A percentile compares a stretch with the other conserved stretches of the same genome.
These are phyloP conservation scores for Drosophila ficusphila DNA, from an alignment of 1,140 invertebrate species.

Conservation along the genomic window DNA sequence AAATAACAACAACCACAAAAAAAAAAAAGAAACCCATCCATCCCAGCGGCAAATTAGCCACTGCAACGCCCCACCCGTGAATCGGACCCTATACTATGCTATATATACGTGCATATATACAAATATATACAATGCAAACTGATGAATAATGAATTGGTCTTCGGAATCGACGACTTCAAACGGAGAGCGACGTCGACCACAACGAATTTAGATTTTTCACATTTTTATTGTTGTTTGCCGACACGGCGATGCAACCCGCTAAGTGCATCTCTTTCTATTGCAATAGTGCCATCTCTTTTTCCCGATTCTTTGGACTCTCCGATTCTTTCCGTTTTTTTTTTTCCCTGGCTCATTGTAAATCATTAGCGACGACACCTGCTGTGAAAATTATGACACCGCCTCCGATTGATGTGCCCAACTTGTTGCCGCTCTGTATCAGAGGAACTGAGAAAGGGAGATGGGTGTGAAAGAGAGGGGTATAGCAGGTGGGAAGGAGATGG, in stretches of 20 bases:
- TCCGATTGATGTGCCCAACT: slow-evolving; percentile 75
- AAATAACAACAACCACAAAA: too few relatives aligned
- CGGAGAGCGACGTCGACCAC: slow-evolving; percentile 45
- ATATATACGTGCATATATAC: too few relatives aligned
- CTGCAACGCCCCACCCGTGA: slow-evolving; percentile 61
- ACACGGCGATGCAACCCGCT: slow-evolving; percentile 42
- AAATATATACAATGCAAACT: slow-evolving; percentile 28
- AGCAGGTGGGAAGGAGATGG: neutral
- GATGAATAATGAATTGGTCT: slow-evolving; percentile 79
- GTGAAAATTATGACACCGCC: slow-evolving; percentile 84
- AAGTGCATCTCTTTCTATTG: slow-evolving; percentile 23
- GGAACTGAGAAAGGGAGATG: slow-evolving; percentile 1
- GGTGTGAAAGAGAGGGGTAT: neutral
- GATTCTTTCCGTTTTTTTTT: neutral
- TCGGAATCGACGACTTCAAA: slow-evolving; percentile 43
- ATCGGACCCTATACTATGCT: neutral
- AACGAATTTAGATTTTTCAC: slow-evolving; percentile 70
- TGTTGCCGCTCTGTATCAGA: slow-evolving; percentile 53
- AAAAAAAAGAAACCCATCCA: slow-evolving; percentile 27
- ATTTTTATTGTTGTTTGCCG: slow-evolving; percentile 75
- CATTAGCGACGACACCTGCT: slow-evolving; percentile 82
- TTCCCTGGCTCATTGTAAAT: slow-evolving; percentile 57
- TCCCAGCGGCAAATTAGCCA: slow-evolving; percentile 60
- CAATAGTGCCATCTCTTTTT: neutral
- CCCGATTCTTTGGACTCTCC: neutral